Percentiles rank a stretch among this genome's conserved stretches.
Evolutionary conservation across 2,888 invertebrate species (phyloP).

Genomic region (Melieria omissa): DNA sequence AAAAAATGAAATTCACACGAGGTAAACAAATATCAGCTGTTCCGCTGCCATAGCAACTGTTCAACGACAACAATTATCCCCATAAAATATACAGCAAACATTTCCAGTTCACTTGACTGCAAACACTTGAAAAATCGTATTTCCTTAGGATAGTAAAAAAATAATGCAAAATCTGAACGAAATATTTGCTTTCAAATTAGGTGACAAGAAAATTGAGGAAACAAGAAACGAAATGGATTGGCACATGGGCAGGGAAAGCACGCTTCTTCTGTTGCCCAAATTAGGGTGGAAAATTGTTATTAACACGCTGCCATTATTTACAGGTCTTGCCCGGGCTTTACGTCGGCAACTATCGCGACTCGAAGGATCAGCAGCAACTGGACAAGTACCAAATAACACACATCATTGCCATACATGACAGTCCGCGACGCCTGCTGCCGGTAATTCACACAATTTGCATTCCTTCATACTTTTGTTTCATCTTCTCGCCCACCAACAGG

Average conservation of each 20-base stretch:
- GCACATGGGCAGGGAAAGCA: conserved; percentile 58
- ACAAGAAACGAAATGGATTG: conserved; percentile 50
- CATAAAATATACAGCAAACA: not conserved
- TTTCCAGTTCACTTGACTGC: not conserved
- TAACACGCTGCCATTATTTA: conserved; percentile 44
- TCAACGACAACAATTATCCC: not conserved
- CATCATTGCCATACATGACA: conserved; percentile 95
- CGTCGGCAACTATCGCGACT: conserved; percentile 95
- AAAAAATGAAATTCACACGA: too few relatives aligned
- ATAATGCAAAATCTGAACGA: not conserved
- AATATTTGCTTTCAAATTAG: too few relatives aligned
- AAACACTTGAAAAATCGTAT: not conserved
- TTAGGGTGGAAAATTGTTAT: conserved; percentile 7
- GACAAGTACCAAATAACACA: conserved; percentile 92
- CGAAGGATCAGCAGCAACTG: conserved; percentile 90
- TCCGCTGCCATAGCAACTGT: conserved; percentile 9
- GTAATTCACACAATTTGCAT: conserved; percentile 69
- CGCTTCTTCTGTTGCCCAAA: not conserved
- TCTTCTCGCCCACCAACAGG: conserved; percentile 70
- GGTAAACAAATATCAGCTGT: conserved; percentile 29
- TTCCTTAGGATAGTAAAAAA: not conserved
- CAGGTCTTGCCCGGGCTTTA: conserved; percentile 95
- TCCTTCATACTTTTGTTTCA: not conserved
- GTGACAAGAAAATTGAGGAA: too few relatives aligned
- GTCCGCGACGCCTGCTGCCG: conserved; percentile 85